Evolutionary conservation across 2,888 invertebrate genomes (phyloP), one percentile per base, ranked within the genome.

Genomic region (Pegoplata infirma): DNA sequence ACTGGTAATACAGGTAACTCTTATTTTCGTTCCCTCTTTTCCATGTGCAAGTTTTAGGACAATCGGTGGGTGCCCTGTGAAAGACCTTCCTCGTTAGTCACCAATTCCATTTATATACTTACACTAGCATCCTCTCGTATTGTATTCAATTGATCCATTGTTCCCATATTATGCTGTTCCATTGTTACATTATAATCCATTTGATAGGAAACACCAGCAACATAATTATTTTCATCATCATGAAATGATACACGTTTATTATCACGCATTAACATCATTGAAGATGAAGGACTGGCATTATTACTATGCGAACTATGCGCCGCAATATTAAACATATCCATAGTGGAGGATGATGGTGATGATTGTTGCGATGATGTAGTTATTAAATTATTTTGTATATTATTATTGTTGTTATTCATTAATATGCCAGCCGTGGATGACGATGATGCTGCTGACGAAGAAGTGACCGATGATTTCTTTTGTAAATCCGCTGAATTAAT

Each of bases 111-210:
- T n/a, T n/a, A n/a, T 28, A 0, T 6, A 92, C 94, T 93, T 90
- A 96, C 96, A 88, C 95, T 95, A 63, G 95, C 94, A 91, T 96
- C 96, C 89, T 96, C 96, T 84, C 94, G 90, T 72, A 93, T 92
- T 83, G 92, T 83, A 84, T 90, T 85, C 86, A 90, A 82, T n/a
- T n/a, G n/a, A 84, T 89, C 89, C 25, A 83, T 79, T 36, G 84
- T 80, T 46, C 75, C 36, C 74, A 78, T 76, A 72, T 44, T 58
- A 6, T 74, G 78, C 59, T 91, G 84, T 90, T 92, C 83, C 40
- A 84, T 84, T 59, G 83, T 81, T 16, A 82, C 79, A 69, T 82
- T 86, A 32, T 78, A 82, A 1, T 87, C 86, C 58, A 75, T 72
- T 14, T 75, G 71, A 58, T 66, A 79, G 8, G 55, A 47, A 46